Evolutionary conservation across 1,140 invertebrate genomes (phyloP).

Genomic region (Drosophila littoralis): DNA sequence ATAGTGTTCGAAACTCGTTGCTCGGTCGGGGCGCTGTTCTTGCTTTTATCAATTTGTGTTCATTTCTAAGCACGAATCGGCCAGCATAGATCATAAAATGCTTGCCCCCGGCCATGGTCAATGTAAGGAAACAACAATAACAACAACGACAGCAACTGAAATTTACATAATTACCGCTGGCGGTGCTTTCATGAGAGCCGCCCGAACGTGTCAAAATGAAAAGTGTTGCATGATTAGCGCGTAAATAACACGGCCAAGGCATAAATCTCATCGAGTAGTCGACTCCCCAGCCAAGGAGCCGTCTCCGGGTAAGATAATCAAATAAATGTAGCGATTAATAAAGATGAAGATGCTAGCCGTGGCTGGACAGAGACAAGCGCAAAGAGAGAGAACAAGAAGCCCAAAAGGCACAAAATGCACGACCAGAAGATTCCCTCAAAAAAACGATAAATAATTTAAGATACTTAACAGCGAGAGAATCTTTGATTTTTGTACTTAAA

Average conservation of each 20-base stretch:
- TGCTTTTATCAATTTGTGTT: slow-evolving; percentile 80
- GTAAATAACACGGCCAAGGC: slow-evolving; percentile 68
- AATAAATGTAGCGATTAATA: slow-evolving; percentile 79
- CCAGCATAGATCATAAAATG: slow-evolving; percentile 77
- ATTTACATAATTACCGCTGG: slow-evolving; percentile 80
- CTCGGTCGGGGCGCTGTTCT: slow-evolving; percentile 9
- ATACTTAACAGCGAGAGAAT: too few species aligned
- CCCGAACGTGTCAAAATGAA: slow-evolving; percentile 79
- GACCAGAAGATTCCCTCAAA: neutral
- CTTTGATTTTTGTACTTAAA: too few species aligned
- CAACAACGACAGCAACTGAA: slow-evolving; percentile 26
- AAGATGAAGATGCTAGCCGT: slow-evolving; percentile 71
- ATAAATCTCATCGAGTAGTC: slow-evolving; percentile 62
- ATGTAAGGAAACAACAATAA: slow-evolving; percentile 34
- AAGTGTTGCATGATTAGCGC: slow-evolving; percentile 81
- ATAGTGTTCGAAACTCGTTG: slow-evolving; percentile 48
- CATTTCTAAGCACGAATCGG: slow-evolving; percentile 70
- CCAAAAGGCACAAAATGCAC: neutral
- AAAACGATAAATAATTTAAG: too few species aligned
- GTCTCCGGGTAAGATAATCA: slow-evolving; percentile 60
- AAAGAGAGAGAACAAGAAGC: neutral
- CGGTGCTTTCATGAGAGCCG: slow-evolving; percentile 73
- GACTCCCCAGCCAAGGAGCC: slow-evolving; percentile 15
- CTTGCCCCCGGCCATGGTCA: slow-evolving; percentile 51
- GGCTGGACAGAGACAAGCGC: neutral